Base-by-base conservation (phyloP, 2,888 invertebrate genomes). In the Lithophane socia region DNA sequence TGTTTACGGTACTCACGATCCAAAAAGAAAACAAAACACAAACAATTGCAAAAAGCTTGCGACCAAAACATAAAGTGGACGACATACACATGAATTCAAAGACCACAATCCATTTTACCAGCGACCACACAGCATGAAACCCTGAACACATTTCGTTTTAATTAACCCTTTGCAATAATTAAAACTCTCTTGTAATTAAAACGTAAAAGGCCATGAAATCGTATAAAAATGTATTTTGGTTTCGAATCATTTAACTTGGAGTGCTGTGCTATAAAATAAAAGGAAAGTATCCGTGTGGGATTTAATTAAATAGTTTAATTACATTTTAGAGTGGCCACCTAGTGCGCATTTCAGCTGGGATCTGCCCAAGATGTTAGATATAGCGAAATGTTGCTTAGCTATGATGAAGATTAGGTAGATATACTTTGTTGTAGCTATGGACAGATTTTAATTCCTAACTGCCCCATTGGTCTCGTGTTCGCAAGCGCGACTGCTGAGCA, bases 221-320 rank as follows among this genome's bases (percentile, higher is more conserved):
- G 70, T 65, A 74, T 80, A 76, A 79, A 87, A 81, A 79, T 80
- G 72, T 85, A 75, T 88, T 82, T 82, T 79, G 79, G 65, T 82
- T 77, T 82, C 76, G 69, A 24, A 72, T 81, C 84, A 82, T 87
- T 87, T 83, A 84, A 79, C 72, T 63, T 64, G 24, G 74, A 73
- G 70, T 74, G 81, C 67, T 44, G 65, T 60, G 74, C 66, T 61
- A 75, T 82, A 82, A 78, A 85, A 79, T 80, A 70, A 83, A 80
- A 79, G 78, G 79, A 79, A 86, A 72, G 68, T 13, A 49, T 56
- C 69, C 84, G 83, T 83, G 82, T 87, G 85, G 81, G 88, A 83
- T 89, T 92, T 89, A 89, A 92, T 92, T 93, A 90, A 91, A 91
- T 90, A 90, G 89, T 92, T 92, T 92, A 92, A 93, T 93, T 92